Conservation (phyloP, 2,113 vertebrate genomes). For the Sebastes fasciatus region DNA sequence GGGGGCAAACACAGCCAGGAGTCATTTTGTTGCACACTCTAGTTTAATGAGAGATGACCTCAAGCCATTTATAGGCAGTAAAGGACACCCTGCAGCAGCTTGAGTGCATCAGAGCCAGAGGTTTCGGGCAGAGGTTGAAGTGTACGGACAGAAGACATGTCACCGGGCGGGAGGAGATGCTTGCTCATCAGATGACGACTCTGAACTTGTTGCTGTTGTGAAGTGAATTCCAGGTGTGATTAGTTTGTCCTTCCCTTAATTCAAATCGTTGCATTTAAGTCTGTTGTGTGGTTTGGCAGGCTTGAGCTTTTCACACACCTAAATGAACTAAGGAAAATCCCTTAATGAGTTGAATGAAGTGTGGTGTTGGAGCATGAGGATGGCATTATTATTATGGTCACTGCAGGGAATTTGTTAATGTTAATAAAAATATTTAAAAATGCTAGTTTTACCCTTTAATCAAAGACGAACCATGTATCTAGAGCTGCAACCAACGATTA, state of each 20-base stretch:
- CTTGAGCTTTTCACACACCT: constrained; percentile 36
- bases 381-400: not conserved
- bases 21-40: constrained; percentile 68
- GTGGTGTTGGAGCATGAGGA: not conserved
- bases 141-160: constrained; percentile 50
- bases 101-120: constrained; percentile 60
- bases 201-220: not conserved
- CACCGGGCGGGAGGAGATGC: not conserved
- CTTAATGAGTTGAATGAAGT: not conserved
- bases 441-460: not conserved
- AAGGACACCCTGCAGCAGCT: constrained; percentile 67
- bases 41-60: constrained; percentile 80
- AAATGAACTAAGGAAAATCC: constrained; percentile 5
- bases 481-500: not conserved
- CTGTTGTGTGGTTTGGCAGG: constrained; percentile 55
- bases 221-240: constrained; percentile 6
- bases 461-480: not conserved
- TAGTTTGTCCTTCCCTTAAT: constrained; percentile 25
- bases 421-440: not conserved
- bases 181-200: not conserved
- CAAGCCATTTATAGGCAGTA: constrained; percentile 76
- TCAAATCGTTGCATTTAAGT: not conserved
- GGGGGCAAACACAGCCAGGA: constrained; percentile 46
- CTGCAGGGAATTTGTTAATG: not conserved
- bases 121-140: constrained; percentile 27